Base-by-base conservation (phyloP, 2,113 vertebrate species). In the Atractosteus spatula region DNA sequence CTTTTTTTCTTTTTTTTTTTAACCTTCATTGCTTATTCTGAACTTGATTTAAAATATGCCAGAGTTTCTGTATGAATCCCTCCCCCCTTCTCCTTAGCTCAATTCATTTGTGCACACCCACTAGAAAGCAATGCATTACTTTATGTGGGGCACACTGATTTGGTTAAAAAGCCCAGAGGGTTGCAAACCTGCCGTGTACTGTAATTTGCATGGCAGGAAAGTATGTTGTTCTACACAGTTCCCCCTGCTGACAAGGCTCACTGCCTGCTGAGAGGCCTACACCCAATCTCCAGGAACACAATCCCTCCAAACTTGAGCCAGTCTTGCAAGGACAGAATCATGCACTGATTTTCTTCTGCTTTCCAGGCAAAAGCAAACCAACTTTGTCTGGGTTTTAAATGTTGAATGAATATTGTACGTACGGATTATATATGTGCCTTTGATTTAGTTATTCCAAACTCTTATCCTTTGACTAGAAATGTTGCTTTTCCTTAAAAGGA, bases 11-110 rank as follows among this genome's bases (percentile, higher is more conserved):
- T 67, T 70, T 64, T 71, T 64, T 17, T 61, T 66, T 66, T 63
- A 42, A 14, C 43, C 63, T 59, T 79, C 74, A 76, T 73, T 75
- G 70, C 66, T 74, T 71, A 75, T 54, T 44, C 56, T 42, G 74
- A 61, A 72, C 63, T 71, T 69, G 64, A 76, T 72, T 71, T 64
- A 64, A 41, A 69, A 44, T 68, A 72, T 14, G 62, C 47, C 71
- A 41, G 51, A 64, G 62, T 41, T 74, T 41, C 63, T 73, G 68
- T 65, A 67, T 43, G 43, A 41, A 56, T 41, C 29, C 56, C n/a
- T 42, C 41, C 41, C 41, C 57, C 65, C 8, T 16, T 45, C 44
- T 66, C 13, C 42, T 11, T 13, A 16, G 3, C 16, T 3, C 8
- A 11, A 59, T 45, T 8, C 7, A 17, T 54, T 29, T 17, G 43